phyloP scores from a whole-genome alignment of 2,113 vertebrate genomes.

The Laticauda colubrina region DNA sequence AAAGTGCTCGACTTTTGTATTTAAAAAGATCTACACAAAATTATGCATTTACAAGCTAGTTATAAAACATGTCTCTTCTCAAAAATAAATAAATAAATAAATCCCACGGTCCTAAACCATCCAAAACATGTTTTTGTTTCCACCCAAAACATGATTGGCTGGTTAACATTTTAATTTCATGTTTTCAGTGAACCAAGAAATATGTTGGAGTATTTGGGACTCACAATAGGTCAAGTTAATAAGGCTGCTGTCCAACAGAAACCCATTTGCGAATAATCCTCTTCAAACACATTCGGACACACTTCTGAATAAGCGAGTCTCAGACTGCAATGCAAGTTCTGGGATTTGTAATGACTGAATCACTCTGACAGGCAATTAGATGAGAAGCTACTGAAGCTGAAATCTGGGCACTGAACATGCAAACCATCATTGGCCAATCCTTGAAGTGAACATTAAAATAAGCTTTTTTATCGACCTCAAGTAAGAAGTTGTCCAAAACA shows the following conservation, averaged over 20 bases:
- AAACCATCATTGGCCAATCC: not conserved
- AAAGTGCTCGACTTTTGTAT: not conserved
- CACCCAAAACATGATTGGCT: not conserved
- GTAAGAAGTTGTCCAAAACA: constrained; percentile 11
- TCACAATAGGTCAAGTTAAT: not conserved
- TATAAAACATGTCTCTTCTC: not conserved
- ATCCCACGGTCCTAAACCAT: not conserved
- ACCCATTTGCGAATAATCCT: not conserved
- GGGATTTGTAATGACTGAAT: not conserved
- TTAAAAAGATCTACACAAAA: not conserved
- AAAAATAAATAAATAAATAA: not conserved
- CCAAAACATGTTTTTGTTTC: not conserved
- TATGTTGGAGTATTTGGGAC: not conserved
- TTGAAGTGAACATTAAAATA: not conserved
- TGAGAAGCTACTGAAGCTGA: not conserved
- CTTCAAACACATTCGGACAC: not conserved
- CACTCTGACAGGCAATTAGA: too few species aligned
- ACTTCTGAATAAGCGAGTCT: not conserved
- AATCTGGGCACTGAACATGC: not conserved
- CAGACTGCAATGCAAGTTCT: not conserved
- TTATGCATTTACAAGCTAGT: not conserved
- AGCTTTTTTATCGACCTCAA: not conserved
- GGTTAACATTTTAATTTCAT: not conserved
- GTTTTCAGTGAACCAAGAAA: not conserved
- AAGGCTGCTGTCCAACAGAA: not conserved